Evolutionary conservation across 2,888 invertebrate species (phyloP).

Genomic region (Pediacus dermestoides): DNA sequence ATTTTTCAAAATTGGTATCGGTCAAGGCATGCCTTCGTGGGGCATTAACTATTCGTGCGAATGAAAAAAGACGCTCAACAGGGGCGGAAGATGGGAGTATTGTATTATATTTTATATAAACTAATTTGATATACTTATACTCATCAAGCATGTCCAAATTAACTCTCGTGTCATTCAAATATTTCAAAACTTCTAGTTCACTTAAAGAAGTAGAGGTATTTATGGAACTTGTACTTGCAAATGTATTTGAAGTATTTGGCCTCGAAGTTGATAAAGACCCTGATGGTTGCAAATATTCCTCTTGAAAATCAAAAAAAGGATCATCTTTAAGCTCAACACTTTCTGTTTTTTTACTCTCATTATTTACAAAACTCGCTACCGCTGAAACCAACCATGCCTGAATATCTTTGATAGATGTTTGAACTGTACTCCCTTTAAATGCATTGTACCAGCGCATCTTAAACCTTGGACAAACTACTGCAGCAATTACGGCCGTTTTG

Average conservation of each 20-base stretch:
- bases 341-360: too few species aligned
- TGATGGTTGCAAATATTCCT: too few species aligned
- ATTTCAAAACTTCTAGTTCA: constrained; percentile 12
- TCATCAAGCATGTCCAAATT: constrained; percentile 13
- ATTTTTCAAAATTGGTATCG: constrained; percentile 17
- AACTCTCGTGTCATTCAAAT: constrained; percentile 8
- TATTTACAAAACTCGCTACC: too few species aligned
- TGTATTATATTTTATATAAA: constrained; percentile 16
- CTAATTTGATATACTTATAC: constrained; percentile 13
- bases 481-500: constrained; percentile 8
- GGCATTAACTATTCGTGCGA: constrained; percentile 14
- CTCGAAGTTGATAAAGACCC: too few species aligned
- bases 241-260: too few species aligned
- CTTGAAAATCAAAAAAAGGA: too few species aligned
- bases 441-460: constrained; percentile 12
- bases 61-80: constrained; percentile 17
- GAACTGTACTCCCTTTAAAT: too few species aligned
- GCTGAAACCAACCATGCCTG: too few species aligned
- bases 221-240: too few species aligned
- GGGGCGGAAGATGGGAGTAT: constrained; percentile 15
- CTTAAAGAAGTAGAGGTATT: too few species aligned
- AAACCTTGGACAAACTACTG: constrained; percentile 6
- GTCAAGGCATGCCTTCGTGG: constrained; percentile 19
- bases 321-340: too few species aligned
- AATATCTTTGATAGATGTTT: too few species aligned